Conservation (phyloP, 2,797 vertebrate species). For the Hoplostethus atlanticus region DNA sequence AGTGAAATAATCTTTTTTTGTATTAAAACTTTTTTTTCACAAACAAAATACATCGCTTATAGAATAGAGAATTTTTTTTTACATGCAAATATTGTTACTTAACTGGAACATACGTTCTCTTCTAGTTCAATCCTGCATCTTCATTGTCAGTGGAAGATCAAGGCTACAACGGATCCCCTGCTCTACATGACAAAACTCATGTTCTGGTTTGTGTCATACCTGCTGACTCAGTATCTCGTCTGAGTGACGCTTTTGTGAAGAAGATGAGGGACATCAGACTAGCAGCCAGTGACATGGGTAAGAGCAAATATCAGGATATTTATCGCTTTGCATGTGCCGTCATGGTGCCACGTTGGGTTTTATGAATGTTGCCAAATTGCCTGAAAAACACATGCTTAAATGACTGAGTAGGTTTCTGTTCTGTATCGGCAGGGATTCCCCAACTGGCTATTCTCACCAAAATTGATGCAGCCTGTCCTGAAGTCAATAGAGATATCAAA, state of each 20-base stretch:
- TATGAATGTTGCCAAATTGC: neutral
- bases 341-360: neutral
- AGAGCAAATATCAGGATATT: neutral
- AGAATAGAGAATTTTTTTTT: too few relatives aligned
- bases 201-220: slow-evolving; percentile 47
- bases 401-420: neutral
- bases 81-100: neutral
- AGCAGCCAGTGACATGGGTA: slow-evolving; percentile 49
- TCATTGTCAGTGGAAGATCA: neutral
- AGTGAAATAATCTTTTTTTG: too few relatives aligned
- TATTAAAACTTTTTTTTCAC: too few relatives aligned
- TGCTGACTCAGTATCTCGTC: fast-evolving
- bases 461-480: slow-evolving; percentile 52
- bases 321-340: neutral
- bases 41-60: too few relatives aligned
- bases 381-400: neutral
- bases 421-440: slow-evolving; percentile 23
- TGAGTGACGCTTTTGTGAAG: neutral
- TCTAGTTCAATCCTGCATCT: slow-evolving; percentile 16
- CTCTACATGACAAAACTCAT: slow-evolving; percentile 31
- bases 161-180: neutral
- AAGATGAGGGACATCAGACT: slow-evolving; percentile 52
- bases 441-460: slow-evolving; percentile 63
- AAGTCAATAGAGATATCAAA: slow-evolving; percentile 11
- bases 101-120: neutral